phyloP scores from a whole-genome alignment of 2,113 vertebrate genomes.

The Saccopteryx leptura region DNA sequence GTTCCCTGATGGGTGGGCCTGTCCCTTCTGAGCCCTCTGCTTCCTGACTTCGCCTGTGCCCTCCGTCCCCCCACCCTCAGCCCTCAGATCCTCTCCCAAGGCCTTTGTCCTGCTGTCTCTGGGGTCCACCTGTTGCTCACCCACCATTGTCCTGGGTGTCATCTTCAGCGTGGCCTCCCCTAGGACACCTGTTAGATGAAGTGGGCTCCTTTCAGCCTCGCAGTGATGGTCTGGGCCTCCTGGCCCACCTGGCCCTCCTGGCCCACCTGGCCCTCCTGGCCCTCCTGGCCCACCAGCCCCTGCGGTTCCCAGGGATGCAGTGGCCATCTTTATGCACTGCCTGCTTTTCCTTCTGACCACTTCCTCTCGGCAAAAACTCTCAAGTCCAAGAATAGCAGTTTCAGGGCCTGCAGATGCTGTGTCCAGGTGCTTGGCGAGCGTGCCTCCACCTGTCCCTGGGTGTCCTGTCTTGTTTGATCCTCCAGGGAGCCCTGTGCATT shows the following conservation, averaged over 20 bases:
- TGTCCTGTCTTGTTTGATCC: neutral
- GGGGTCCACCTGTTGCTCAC: too few species aligned
- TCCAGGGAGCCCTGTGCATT: neutral
- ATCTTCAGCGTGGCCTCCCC: neutral
- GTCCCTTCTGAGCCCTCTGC: neutral
- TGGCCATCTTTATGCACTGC: neutral
- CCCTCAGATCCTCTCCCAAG: neutral
- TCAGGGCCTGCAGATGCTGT: neutral
- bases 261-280: too few species aligned
- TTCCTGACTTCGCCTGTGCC: neutral
- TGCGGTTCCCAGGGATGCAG: neutral
- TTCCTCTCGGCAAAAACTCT: too few species aligned
- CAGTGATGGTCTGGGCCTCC: neutral
- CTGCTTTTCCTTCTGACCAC: neutral
- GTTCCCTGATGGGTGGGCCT: neutral
- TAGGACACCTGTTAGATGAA: neutral
- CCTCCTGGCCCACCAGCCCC: neutral
- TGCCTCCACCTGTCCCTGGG: neutral
- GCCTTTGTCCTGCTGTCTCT: neutral
- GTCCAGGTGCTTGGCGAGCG: rapidly evolving
- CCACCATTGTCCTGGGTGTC: neutral
- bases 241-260: too few species aligned
- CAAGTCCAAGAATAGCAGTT: neutral
- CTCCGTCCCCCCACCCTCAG: neutral
- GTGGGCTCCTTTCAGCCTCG: neutral